These are phyloP conservation scores for Melanostigma gelatinosum DNA, from an alignment of 2,113 vertebrate species.

Conservation along the genomic window DNA sequence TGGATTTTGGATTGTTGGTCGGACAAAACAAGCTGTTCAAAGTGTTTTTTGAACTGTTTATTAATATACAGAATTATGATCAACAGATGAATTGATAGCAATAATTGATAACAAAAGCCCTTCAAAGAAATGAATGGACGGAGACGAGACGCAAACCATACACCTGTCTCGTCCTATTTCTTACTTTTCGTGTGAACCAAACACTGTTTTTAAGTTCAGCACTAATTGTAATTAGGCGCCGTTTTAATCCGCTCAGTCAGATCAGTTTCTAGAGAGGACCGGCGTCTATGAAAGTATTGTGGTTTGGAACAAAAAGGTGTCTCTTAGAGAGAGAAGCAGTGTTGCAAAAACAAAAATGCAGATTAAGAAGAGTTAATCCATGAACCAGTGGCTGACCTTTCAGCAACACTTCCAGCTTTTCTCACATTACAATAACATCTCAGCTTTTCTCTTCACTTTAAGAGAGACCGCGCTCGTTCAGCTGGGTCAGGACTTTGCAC, in stretches of 20 bases:
- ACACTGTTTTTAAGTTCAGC: background rate
- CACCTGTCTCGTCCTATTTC: background rate
- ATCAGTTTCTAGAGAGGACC: background rate
- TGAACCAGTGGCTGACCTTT: constrained; percentile 5
- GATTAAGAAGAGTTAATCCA: constrained; percentile 3
- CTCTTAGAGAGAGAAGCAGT: background rate
- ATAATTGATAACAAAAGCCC: background rate
- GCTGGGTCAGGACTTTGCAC: background rate
- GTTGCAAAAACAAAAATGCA: background rate
- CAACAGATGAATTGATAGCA: background rate
- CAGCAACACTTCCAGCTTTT: constrained; percentile 20
- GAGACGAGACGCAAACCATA: background rate
- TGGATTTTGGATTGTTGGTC: background rate
- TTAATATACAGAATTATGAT: too few relatives aligned
- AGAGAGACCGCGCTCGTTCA: background rate
- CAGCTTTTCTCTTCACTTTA: background rate
- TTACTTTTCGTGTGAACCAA: background rate
- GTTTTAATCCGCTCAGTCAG: background rate
- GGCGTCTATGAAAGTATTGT: constrained; percentile 1
- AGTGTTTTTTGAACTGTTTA: background rate
- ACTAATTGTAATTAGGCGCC: background rate
- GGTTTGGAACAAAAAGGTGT: constrained; percentile 12
- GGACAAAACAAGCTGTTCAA: background rate
- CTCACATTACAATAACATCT: constrained; percentile 13
- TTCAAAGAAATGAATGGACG: background rate